Evolutionary conservation across 2,797 vertebrate species (phyloP).

Genomic region (Dermochelys coriacea): DNA sequence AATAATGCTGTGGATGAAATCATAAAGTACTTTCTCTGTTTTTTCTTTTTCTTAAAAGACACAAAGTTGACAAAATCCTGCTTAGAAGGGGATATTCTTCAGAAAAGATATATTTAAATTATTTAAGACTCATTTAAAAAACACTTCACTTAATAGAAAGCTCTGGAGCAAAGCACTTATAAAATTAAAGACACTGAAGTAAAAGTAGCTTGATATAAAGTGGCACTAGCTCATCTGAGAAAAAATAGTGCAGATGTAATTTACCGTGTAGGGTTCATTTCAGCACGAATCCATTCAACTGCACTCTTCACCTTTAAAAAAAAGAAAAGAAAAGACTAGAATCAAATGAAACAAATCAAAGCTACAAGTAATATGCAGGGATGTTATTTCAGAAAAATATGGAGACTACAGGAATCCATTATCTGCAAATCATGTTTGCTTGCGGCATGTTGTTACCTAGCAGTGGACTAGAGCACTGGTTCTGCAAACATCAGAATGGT

Average conservation of each 20-base stretch:
- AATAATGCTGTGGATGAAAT: background rate
- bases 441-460: conserved; percentile 15
- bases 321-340: background rate
- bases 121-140: conserved; percentile 57
- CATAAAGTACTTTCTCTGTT: conserved; percentile 11
- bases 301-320: background rate
- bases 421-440: conserved; percentile 27
- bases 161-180: conserved; percentile 28
- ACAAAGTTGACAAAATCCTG: conserved; percentile 37
- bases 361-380: background rate
- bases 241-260: conserved; percentile 35
- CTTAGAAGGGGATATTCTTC: background rate
- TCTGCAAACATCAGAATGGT: background rate
- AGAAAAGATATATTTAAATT: conserved; percentile 40
- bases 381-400: conserved; percentile 28
- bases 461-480: background rate
- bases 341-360: conserved; percentile 43
- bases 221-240: conserved; percentile 24
- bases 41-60: conserved; percentile 20
- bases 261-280: conserved; percentile 23
- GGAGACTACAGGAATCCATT: conserved; percentile 20
- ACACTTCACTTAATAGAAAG: conserved; percentile 35
- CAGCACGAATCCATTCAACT: background rate
- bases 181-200: conserved; percentile 40
- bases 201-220: conserved; percentile 49